Evolutionary conservation across 1,140 invertebrate genomes (phyloP), one percentile per base, ranked within the genome.

Genomic region (Plectrocnemia conspersa): DNA sequence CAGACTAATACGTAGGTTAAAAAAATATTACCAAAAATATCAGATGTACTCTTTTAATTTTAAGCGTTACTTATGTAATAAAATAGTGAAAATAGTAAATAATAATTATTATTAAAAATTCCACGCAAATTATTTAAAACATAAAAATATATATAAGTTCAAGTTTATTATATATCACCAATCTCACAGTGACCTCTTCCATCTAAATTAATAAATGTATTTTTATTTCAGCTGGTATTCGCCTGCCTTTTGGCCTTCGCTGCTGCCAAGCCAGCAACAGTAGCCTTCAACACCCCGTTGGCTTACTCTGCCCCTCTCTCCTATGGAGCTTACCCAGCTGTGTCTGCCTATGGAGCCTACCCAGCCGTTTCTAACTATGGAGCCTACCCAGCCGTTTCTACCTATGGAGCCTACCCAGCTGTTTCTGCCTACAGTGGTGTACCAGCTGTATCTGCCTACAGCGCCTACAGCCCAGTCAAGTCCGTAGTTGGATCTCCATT

Each of bases 371-470:
- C 46, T 5, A 62, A 50, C 22, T 56, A 61, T 11, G 18, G 47
- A 18, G 64, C 69, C 49, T 73, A 73, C 27, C 76, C 73, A 52
- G 68, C 75, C 16, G 77, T 77, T 63, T 65, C 32, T 10, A 18
- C 41, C 13, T 46, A 46, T 21, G 59, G 58, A 6, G 32, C 62
- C 53, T 49, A 48, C 53, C 63, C 65, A 50, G 24, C 42, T 45
- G n/a, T n/a, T n/a, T 23, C 42, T 16, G 61, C 46, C 5, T 53
- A 29, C 9, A 3, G 13, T 15, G 29, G 55, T 18, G 41, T 60
- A 15, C 63, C 65, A 21, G 16, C 41, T 10, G 23, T 21, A 15
- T 41, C 24, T 11, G 41, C 47, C 10, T 58, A 58, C 35, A 48
- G 25, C 11, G 13, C 46, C n/a, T 49, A 50, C 27, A 11, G 24